Conservation (phyloP, 2,888 invertebrate species). For the Trypoxylon attenuatum region DNA sequence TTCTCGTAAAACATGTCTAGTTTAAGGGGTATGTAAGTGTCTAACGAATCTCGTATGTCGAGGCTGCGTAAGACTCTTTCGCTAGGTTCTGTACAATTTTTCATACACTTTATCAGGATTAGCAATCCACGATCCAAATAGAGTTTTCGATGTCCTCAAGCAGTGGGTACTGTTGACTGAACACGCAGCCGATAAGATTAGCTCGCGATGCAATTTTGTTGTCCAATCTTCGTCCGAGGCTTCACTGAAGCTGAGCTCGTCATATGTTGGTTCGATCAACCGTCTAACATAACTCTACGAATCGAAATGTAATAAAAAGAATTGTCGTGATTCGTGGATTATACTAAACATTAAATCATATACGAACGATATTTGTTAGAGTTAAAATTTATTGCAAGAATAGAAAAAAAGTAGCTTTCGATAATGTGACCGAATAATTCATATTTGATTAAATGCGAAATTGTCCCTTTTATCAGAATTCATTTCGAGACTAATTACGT, state of each 20-base stretch:
- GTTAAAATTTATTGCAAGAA: too few relatives aligned
- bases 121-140: conserved; percentile 60
- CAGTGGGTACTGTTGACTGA: conserved; percentile 52
- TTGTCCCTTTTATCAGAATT: too few relatives aligned
- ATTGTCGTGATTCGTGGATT: too few relatives aligned
- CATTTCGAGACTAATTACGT: too few relatives aligned
- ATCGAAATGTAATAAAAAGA: not conserved
- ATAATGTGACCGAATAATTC: too few relatives aligned
- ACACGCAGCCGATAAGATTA: conserved; percentile 58
- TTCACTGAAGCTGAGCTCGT: conserved; percentile 54
- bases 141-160: conserved; percentile 38
- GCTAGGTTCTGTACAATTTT: not conserved
- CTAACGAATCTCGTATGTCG: not conserved
- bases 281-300: conserved; percentile 17
- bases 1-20: too few relatives aligned
- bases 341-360: too few relatives aligned
- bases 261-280: conserved; percentile 37
- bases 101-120: conserved; percentile 34
- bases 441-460: too few relatives aligned
- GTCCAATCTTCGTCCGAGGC: conserved; percentile 33
- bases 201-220: conserved; percentile 51
- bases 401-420: too few relatives aligned
- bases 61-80: not conserved
- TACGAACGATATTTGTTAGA: too few relatives aligned
- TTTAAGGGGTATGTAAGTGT: too few relatives aligned